A percentile compares a stretch with the other conserved stretches of the same genome.
These are phyloP conservation scores for Gymnocephalus cernua DNA, from an alignment of 2,113 vertebrate species.

Conservation along the genomic window DNA sequence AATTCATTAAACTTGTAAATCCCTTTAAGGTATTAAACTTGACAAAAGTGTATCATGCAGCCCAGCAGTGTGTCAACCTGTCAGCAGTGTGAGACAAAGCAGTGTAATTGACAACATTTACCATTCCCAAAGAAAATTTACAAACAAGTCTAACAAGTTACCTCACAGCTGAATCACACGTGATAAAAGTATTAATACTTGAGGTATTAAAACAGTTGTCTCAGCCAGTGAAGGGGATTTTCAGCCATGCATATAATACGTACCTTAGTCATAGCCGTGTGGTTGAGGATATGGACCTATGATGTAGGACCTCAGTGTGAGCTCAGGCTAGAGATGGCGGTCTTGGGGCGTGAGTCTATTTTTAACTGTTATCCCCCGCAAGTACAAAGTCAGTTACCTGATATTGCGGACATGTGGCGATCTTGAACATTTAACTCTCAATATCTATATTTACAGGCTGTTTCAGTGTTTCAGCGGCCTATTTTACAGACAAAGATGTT, in stretches of 20 bases:
- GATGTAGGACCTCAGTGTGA: slow-evolving; percentile 72
- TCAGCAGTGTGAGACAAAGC: neutral
- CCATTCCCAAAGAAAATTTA: slow-evolving; percentile 20
- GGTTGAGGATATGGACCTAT: slow-evolving; percentile 66
- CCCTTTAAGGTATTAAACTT: neutral
- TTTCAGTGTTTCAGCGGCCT: slow-evolving; percentile 48
- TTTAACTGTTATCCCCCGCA: slow-evolving; percentile 79
- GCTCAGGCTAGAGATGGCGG: slow-evolving; percentile 63
- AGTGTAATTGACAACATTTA: slow-evolving; percentile 10
- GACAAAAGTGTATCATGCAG: slow-evolving; percentile 2
- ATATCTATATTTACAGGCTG: slow-evolving; percentile 77
- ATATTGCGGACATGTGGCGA: slow-evolving; percentile 81
- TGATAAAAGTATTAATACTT: slow-evolving; percentile 26
- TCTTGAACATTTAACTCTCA: slow-evolving; percentile 70
- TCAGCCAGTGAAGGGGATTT: slow-evolving; percentile 44
- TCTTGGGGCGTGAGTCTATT: slow-evolving; percentile 82
- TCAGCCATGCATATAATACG: slow-evolving; percentile 72
- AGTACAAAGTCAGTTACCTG: slow-evolving; percentile 85
- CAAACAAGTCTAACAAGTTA: neutral
- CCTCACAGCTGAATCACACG: slow-evolving; percentile 16
- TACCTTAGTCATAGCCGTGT: slow-evolving; percentile 77
- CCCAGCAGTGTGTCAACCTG: neutral
- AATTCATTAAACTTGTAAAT: neutral
- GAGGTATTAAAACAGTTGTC: slow-evolving; percentile 53
- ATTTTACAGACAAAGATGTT: slow-evolving; percentile 41